phyloP scores from a whole-genome alignment of 2,888 invertebrate species.

The Axea sp. region DNA sequence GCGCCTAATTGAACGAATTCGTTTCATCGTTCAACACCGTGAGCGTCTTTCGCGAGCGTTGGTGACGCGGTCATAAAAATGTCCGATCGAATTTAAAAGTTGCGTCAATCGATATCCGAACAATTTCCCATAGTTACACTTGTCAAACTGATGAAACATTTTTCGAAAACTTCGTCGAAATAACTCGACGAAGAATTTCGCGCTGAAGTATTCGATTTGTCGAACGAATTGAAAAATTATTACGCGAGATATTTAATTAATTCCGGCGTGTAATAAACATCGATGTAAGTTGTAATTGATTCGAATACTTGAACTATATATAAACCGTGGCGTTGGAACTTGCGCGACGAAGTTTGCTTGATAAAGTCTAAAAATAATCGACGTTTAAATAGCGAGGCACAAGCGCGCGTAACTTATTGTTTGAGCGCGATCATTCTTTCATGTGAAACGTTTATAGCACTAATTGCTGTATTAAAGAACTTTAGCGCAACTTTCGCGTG shows the following conservation, averaged over 20 bases:
- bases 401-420: slow-evolving; percentile 12
- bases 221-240: slow-evolving; percentile 36
- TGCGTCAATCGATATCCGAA: slow-evolving; percentile 32
- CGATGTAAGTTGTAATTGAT: slow-evolving; percentile 45
- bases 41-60: not conserved
- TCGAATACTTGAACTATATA: slow-evolving; percentile 35
- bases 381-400: slow-evolving; percentile 10
- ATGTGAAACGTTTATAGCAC: slow-evolving; percentile 10
- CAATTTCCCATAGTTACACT: slow-evolving; percentile 39
- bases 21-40: not conserved
- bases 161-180: slow-evolving; percentile 23
- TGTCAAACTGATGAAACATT: slow-evolving; percentile 43
- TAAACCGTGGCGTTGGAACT: slow-evolving; percentile 1
- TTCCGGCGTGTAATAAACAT: slow-evolving; percentile 43
- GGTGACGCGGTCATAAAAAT: slow-evolving; percentile 22
- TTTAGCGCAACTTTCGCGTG: not conserved
- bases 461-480: slow-evolving; percentile 14
- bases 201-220: slow-evolving; percentile 9
- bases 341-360: slow-evolving; percentile 23
- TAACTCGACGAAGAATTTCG: slow-evolving; percentile 41
- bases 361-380: slow-evolving; percentile 32
- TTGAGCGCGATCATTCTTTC: slow-evolving; percentile 24
- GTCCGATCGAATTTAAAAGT: slow-evolving; percentile 39
- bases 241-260: slow-evolving; percentile 42
- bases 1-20: not conserved